Evolutionary conservation across 2,888 invertebrate genomes (phyloP).

Genomic region (Eilema griseolum): DNA sequence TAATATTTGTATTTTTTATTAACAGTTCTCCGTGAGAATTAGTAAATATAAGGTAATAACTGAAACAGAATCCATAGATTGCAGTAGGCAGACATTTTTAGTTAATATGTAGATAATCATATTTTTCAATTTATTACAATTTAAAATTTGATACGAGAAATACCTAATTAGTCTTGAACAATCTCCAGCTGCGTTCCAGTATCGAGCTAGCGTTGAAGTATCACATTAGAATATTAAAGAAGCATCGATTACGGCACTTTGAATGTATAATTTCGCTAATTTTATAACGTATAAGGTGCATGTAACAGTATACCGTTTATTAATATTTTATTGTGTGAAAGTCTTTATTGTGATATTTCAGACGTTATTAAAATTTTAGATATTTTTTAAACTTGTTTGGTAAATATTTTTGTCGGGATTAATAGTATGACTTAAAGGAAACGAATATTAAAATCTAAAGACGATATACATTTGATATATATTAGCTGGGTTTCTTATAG

Average conservation of each 20-base stretch:
- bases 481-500: no score
- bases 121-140: background rate
- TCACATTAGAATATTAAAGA: slow-evolving; percentile 38
- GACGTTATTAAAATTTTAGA: background rate
- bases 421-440: background rate
- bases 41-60: background rate
- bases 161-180: slow-evolving; percentile 21
- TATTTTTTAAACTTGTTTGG: background rate
- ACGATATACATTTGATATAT: no score
- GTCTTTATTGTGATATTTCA: background rate
- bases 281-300: slow-evolving; percentile 54
- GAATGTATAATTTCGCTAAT: slow-evolving; percentile 59
- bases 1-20: background rate
- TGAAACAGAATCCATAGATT: background rate
- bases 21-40: background rate
- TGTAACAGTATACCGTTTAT: slow-evolving; percentile 37
- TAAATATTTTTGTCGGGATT: background rate
- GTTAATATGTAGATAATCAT: background rate
- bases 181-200: slow-evolving; percentile 21
- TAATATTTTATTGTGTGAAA: slow-evolving; percentile 45
- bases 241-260: slow-evolving; percentile 54
- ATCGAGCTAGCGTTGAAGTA: slow-evolving; percentile 22
- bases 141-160: slow-evolving; percentile 20
- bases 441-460: no score
- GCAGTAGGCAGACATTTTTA: background rate